A percentile compares a stretch with the other conserved stretches of the same genome.
These are phyloP conservation scores for Phalangium opilio DNA, from an alignment of 2,888 invertebrate species.

Conservation along the genomic window DNA sequence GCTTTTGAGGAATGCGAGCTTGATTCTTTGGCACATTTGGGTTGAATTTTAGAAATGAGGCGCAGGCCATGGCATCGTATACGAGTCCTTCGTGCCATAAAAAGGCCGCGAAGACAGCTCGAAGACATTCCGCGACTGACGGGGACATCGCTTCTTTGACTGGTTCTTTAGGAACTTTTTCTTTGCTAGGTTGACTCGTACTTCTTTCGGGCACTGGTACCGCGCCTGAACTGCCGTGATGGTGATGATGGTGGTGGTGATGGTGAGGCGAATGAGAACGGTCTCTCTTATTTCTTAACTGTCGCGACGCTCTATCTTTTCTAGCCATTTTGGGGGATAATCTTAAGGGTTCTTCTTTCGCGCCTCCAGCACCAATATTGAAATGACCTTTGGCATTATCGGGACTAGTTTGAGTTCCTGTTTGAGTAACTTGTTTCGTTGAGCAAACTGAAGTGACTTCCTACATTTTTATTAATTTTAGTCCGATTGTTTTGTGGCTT, in stretches of 20 bases:
- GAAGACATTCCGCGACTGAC: conserved; percentile 72
- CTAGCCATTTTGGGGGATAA: conserved; percentile 40
- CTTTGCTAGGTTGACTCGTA: conserved; percentile 11
- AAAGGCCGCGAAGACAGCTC: conserved; percentile 91
- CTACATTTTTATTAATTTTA: conserved; percentile 19
- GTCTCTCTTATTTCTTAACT: conserved; percentile 31
- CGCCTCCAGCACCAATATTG: conserved; percentile 41
- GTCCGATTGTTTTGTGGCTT: too few species aligned
- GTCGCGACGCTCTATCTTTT: conserved; percentile 37
- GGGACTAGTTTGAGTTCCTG: conserved; percentile 55
- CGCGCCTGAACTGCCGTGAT: too few species aligned
- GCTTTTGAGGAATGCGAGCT: conserved; percentile 27
- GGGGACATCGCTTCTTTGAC: conserved; percentile 75
- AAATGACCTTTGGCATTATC: conserved; percentile 43
- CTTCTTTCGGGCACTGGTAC: conserved; percentile 22
- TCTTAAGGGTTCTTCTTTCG: conserved; percentile 35
- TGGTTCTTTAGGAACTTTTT: conserved; percentile 30
- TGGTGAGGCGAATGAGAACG: conserved; percentile 29
- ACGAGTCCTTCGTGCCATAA: conserved; percentile 96
- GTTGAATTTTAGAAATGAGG: conserved; percentile 78
- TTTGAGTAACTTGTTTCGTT: conserved; percentile 40
- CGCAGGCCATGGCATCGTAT: conserved; percentile 95
- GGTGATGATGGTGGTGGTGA: not conserved
- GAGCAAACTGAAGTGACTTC: conserved; percentile 29
- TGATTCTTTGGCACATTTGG: conserved; percentile 67